Evolutionary conservation across 1,140 invertebrate genomes (phyloP), one percentile per base, ranked within the genome.

Genomic region (Antheraea pernyi): DNA sequence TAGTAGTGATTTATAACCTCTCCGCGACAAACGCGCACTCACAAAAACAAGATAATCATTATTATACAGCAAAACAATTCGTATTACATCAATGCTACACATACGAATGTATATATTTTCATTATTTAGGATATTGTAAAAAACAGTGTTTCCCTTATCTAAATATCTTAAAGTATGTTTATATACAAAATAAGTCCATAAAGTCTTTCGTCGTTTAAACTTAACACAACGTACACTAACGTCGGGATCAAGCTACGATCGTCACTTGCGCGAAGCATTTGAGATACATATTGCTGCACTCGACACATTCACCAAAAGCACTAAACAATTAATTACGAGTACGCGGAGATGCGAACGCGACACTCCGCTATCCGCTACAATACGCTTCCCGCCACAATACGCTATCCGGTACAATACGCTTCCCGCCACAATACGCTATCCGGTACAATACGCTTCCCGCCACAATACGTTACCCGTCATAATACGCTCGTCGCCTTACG

Each of bases 101-200:
- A 91, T 16, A 89, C 82, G 79, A 80, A 81, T 84, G 84, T 83
- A 81, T 81, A 80, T 79, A 84, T 82, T 83, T 85, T 72, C 75
- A 83, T 85, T 87, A 88, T 78, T 83, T 91, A 91, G 74, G 81
- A 89, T 91, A 91, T 91, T 89, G 86, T 91, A 90, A 91, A 91
- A 91, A 91, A 91, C 88, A 86, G 86, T 88, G 82, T 85, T 80
- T 42, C 80, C 80, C 84, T 89, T 89, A 88, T 74, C 78, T 84
- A 86, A 79, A 69, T 85, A 88, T 74, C 88, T 91, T 90, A 91
- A 68, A 81, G 80, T 30, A 61, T 83, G 39, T 88, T 42, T 91
- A 91, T 91, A 81, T 91, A 91, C 89, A 91, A 87, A 85, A 87
- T 91, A 89, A 87, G 81, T 90, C 80, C 79, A 81, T 83, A 53